These are phyloP conservation scores for Hypotaenidia okinawae DNA, from an alignment of 2,797 vertebrate species.

Conservation along the genomic window DNA sequence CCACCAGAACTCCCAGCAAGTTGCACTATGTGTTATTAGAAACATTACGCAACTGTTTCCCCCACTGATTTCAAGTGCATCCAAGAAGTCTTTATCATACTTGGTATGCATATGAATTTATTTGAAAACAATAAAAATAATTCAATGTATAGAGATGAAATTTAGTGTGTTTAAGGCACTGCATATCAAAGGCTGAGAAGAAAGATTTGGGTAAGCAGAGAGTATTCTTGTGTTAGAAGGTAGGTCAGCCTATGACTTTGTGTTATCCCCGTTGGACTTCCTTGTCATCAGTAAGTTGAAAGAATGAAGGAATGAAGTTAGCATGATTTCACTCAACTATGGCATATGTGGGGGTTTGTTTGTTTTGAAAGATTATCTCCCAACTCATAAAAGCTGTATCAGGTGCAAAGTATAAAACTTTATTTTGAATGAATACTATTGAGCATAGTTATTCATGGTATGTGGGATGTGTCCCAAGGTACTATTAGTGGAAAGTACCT, in stretches of 20 bases:
- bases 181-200: not conserved
- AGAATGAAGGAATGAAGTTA: not conserved
- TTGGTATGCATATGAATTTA: not conserved
- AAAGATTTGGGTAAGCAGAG: not conserved
- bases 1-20: not conserved
- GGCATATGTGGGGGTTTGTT: accelerated
- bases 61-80: not conserved
- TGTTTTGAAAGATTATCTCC: not conserved
- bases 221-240: not conserved
- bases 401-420: not conserved
- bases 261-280: not conserved
- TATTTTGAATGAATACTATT: not conserved
- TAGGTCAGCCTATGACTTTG: not conserved
- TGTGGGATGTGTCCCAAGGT: not conserved
- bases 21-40: not conserved
- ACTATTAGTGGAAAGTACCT: not conserved
- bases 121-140: not conserved
- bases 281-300: not conserved
- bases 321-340: not conserved
- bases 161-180: not conserved
- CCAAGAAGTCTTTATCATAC: not conserved
- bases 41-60: not conserved
- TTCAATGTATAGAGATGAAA: not conserved
- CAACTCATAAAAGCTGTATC: too few species aligned
- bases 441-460: not conserved